phyloP scores from a whole-genome alignment of 1,140 invertebrate genomes.

The Rhagoletis pomonella region DNA sequence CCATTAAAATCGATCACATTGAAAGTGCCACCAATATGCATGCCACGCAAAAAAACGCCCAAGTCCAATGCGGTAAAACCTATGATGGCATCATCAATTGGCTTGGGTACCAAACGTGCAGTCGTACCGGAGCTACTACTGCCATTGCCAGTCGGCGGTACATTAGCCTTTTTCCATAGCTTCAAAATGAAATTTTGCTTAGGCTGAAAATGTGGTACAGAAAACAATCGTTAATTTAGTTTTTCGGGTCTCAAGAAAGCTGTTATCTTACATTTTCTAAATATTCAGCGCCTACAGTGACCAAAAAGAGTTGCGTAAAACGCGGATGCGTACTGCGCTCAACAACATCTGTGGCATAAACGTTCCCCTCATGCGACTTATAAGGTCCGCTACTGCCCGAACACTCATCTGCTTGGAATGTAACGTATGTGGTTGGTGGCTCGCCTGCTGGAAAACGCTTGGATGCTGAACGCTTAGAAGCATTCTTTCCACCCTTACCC shows the following conservation, averaged over 20 bases:
- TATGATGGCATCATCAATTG: constrained; percentile 76
- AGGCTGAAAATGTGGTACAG: constrained; percentile 67
- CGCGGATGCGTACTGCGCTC: constrained; percentile 76
- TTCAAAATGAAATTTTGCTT: constrained; percentile 78
- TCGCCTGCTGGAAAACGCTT: constrained; percentile 68
- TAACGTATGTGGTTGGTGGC: constrained; percentile 78
- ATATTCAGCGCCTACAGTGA: constrained; percentile 75
- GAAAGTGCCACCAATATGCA: constrained; percentile 78
- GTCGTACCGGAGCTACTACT: constrained; percentile 53
- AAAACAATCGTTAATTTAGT: too few relatives aligned
- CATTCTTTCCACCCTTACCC: constrained; percentile 62
- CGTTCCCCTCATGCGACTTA: constrained; percentile 71
- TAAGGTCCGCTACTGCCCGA: constrained; percentile 61
- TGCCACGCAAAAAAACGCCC: constrained; percentile 75
- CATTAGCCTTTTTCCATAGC: constrained; percentile 76
- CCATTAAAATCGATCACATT: constrained; percentile 79
- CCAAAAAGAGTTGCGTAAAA: constrained; percentile 78
- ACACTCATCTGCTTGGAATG: constrained; percentile 75
- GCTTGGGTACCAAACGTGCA: constrained; percentile 70
- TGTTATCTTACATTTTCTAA: constrained; percentile 75
- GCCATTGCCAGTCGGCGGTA: neutral
- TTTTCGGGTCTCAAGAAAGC: constrained; percentile 21
- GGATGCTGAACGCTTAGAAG: constrained; percentile 57
- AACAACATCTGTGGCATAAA: constrained; percentile 76
- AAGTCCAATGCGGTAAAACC: constrained; percentile 79